Conservation (phyloP, 1,140 invertebrate species). For the Scaptomyza graminum region DNA sequence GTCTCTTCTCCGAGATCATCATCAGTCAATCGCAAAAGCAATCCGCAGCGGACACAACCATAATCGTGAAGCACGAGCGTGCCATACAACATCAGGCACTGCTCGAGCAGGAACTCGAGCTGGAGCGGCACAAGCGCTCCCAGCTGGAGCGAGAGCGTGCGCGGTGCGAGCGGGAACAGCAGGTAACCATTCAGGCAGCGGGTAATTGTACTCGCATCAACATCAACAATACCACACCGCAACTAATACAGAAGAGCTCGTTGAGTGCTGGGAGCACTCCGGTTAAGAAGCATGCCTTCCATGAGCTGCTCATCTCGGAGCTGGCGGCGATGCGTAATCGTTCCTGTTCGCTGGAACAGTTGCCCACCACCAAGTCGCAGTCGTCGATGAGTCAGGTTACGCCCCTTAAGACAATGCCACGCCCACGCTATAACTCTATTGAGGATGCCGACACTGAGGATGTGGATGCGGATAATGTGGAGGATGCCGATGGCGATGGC, state of each 20-base stretch:
- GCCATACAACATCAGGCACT: constrained; percentile 71
- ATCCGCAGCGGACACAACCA: constrained; percentile 51
- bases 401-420: constrained; percentile 51
- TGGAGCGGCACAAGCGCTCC: constrained; percentile 51
- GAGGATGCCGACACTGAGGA: constrained; percentile 74
- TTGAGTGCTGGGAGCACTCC: constrained; percentile 66
- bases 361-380: constrained; percentile 60
- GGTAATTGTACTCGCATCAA: constrained; percentile 67
- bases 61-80: constrained; percentile 79
- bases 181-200: constrained; percentile 47
- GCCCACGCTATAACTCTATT: constrained; percentile 72
- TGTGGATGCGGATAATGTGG: constrained; percentile 78
- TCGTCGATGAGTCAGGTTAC: constrained; percentile 15
- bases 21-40: constrained; percentile 75
- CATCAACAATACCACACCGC: constrained; percentile 36
- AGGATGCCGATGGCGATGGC: constrained; percentile 75
- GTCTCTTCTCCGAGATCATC: constrained; percentile 82
- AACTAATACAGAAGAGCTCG: constrained; percentile 16
- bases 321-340: constrained; percentile 80
- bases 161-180: constrained; percentile 1
- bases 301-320: constrained; percentile 83
- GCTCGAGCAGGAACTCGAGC: constrained; percentile 62
- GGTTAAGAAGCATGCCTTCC: constrained; percentile 82
- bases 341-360: constrained; percentile 75
- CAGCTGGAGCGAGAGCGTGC: constrained; percentile 34